Percentiles rank a stretch among this genome's conserved stretches.
Conservation (phyloP, 2,113 vertebrate genomes). For the Cephalopterus ornatus region DNA sequence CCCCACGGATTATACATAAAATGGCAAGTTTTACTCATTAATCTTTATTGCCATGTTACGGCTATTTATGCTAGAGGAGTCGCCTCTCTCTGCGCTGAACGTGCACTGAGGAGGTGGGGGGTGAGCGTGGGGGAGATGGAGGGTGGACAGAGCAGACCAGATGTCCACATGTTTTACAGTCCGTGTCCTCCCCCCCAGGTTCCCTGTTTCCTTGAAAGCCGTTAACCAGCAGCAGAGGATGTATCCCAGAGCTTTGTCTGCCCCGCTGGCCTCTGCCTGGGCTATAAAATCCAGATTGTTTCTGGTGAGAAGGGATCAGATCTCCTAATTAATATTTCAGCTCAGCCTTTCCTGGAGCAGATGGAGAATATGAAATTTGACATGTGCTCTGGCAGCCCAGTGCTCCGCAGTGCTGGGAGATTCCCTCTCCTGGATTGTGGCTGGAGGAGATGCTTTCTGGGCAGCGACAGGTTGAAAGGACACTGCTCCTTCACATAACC, state of each 20-base stretch:
- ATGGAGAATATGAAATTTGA: slow-evolving; percentile 20
- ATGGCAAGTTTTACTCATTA: slow-evolving; percentile 54
- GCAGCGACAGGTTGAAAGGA: neutral
- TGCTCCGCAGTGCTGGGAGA: neutral
- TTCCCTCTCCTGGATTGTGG: neutral
- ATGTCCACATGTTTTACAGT: neutral
- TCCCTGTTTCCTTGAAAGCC: slow-evolving; percentile 38
- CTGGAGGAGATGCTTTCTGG: neutral
- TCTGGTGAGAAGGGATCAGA: slow-evolving; percentile 37
- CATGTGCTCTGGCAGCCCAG: neutral
- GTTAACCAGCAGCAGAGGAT: slow-evolving; percentile 39
- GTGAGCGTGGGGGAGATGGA: neutral
- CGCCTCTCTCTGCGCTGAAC: neutral
- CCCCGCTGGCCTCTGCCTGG: slow-evolving; percentile 10
- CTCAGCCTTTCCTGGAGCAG: slow-evolving; percentile 38
- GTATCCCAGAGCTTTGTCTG: slow-evolving; percentile 40
- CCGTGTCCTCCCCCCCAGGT: neutral
- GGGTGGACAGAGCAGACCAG: neutral
- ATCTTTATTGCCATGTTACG: slow-evolving; percentile 40
- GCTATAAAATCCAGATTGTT: slow-evolving; percentile 56
- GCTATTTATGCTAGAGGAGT: slow-evolving; percentile 5
- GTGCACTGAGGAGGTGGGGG: neutral
- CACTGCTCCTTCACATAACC: neutral
- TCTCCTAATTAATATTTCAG: slow-evolving; percentile 60
- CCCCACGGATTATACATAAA: neutral